Evolutionary conservation across 1,140 invertebrate genomes (phyloP).

Genomic region (Cardiocondyla obscurior): DNA sequence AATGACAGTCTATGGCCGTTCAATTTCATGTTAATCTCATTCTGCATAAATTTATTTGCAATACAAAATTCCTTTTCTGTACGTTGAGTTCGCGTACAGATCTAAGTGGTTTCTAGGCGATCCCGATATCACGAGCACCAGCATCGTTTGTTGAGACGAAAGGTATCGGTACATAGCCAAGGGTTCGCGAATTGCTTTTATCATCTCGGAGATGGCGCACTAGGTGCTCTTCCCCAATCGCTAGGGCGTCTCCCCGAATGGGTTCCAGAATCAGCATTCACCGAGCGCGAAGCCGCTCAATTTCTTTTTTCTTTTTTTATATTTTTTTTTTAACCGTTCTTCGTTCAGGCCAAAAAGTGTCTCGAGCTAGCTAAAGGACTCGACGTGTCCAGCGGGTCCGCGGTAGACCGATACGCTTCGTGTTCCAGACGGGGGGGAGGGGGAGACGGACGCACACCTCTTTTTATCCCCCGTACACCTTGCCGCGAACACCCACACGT

Average conservation of each 20-base stretch:
- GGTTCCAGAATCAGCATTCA: constrained; percentile 57
- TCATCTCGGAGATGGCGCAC: constrained; percentile 79
- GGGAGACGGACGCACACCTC: constrained; percentile 32
- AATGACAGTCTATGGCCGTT: neutral
- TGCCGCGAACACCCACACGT: neutral
- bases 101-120: neutral
- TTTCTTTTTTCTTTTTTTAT: constrained; percentile 68
- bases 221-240: constrained; percentile 75
- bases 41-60: neutral
- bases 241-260: constrained; percentile 68
- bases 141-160: constrained; percentile 39
- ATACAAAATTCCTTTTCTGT: neutral
- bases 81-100: neutral
- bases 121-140: neutral
- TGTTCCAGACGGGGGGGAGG: constrained; percentile 17
- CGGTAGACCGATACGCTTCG: constrained; percentile 10
- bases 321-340: too few relatives aligned
- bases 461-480: constrained; percentile 70
- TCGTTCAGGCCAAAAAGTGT: neutral
- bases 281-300: constrained; percentile 76
- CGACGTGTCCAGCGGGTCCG: neutral
- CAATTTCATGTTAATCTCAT: neutral
- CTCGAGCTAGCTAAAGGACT: constrained; percentile 30
- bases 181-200: constrained; percentile 65
- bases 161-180: constrained; percentile 54